Conservation (phyloP, 2,888 invertebrate genomes). For the Alloplasta piceator region DNA sequence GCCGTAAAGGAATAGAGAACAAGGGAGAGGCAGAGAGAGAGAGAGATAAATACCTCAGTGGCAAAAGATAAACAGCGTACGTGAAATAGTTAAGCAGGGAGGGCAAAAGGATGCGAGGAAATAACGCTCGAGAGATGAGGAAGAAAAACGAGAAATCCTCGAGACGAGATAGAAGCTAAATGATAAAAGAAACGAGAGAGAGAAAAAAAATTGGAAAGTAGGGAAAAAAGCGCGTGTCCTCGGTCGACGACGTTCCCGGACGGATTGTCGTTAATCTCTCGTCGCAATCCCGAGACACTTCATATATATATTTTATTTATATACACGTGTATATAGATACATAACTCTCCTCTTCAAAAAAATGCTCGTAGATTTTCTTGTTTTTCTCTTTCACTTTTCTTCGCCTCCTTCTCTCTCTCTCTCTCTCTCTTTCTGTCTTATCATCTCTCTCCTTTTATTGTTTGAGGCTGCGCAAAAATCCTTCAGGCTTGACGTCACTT, state of each 20-base stretch:
- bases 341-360: background rate
- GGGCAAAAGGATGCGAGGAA: background rate
- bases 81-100: background rate
- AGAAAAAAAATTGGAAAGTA: background rate
- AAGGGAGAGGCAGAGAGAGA: slow-evolving; percentile 27
- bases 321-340: background rate
- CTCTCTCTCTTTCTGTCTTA: slow-evolving; percentile 12
- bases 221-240: slow-evolving; percentile 15
- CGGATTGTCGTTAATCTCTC: slow-evolving; percentile 64
- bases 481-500: background rate
- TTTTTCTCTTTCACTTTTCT: background rate
- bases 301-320: slow-evolving; percentile 15
- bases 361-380: slow-evolving; percentile 14
- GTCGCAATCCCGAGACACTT: slow-evolving; percentile 36
- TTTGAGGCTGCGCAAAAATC: slow-evolving; percentile 9
- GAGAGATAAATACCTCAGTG: slow-evolving; percentile 33
- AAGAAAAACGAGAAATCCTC: slow-evolving; percentile 5
- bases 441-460: slow-evolving; percentile 10
- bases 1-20: background rate
- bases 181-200: background rate
- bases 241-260: slow-evolving; percentile 48
- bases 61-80: slow-evolving; percentile 46
- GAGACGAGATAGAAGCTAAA: slow-evolving; percentile 1
- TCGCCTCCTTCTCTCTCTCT: slow-evolving; percentile 16
- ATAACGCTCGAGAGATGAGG: slow-evolving; percentile 13